Conservation (phyloP, 2,113 vertebrate genomes). For the Actenoides hombroni region DNA sequence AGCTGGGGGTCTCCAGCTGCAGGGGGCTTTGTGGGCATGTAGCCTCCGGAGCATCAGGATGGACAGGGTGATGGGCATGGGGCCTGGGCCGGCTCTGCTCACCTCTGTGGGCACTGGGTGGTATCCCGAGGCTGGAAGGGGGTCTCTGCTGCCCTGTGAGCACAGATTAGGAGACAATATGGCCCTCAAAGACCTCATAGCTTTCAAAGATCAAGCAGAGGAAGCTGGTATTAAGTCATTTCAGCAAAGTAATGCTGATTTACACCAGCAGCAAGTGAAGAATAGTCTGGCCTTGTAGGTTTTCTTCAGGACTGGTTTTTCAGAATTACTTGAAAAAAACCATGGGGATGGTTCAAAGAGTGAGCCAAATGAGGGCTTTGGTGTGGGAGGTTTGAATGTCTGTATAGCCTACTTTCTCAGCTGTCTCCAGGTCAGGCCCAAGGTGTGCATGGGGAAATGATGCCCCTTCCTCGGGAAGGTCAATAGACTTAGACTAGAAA, state of each 20-base stretch:
- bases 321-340: neutral
- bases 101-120: rapidly evolving
- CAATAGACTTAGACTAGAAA: neutral
- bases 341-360: neutral
- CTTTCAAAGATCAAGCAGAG: neutral
- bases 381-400: neutral
- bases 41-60: neutral
- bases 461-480: neutral
- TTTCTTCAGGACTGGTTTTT: neutral
- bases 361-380: neutral
- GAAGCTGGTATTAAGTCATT: neutral
- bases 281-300: too few relatives aligned
- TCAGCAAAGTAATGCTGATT: neutral
- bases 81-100: rapidly evolving
- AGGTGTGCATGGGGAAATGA: neutral
- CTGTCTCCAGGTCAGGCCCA: neutral
- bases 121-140: neutral
- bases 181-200: neutral
- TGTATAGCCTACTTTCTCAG: neutral
- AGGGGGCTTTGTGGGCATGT: rapidly evolving
- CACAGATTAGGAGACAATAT: neutral
- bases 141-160: neutral
- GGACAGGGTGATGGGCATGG: rapidly evolving
- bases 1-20: rapidly evolving
- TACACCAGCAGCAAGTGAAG: neutral